Base-by-base conservation (phyloP, 2,797 vertebrate species). In the Chanos chanos region DNA sequence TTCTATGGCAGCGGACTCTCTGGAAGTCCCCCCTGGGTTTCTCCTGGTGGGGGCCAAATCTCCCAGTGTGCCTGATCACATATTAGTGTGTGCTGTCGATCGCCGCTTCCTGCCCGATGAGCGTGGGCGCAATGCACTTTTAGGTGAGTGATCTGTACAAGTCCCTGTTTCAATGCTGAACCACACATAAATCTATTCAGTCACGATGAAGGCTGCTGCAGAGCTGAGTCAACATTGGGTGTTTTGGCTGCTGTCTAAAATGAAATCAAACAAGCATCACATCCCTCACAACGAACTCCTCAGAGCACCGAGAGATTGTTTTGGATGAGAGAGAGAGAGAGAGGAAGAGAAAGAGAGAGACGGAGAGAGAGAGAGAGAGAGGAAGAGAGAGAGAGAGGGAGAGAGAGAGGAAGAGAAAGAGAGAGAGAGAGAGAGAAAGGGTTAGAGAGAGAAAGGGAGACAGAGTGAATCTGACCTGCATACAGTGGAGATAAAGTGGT, bases 1-100 rank as follows among this genome's bases (percentile, higher is more conserved):
- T 31, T 93, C 93, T 0, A 74, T 99, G 73, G 90, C 89, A 43
- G 89, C 77, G 0, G 93, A 94, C 66, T 82, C 86, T 45, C 81
- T 96, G 36, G 95, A 99, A 1, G 87, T 96, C 5, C 91, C 93
- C 0, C 75, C 90, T 0, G 96, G 93, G 36, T 98, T 98, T 77
- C 79, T 93, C 64, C 81, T 99, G 6, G 91, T 99, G 4, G 97
- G 96, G 12, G 92, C 90, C 5, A 96, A 95, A 80, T 92, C 93
- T 25, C 92, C 94, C 24, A 88, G 84, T 70, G 82, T 95, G 65
- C 89, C 93, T 0, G 94, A 94, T 61, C 94, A 90, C 9, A 87
- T 97, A 66, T 83, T 99, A 68, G 96, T 98, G 54, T 98, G 96
- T 9, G 92, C 94, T 0, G 95, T 99, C 37, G 97, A 99, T 83